Evolutionary conservation across 2,113 vertebrate genomes (phyloP).

Genomic region (Phylloscopus trochiloides): DNA sequence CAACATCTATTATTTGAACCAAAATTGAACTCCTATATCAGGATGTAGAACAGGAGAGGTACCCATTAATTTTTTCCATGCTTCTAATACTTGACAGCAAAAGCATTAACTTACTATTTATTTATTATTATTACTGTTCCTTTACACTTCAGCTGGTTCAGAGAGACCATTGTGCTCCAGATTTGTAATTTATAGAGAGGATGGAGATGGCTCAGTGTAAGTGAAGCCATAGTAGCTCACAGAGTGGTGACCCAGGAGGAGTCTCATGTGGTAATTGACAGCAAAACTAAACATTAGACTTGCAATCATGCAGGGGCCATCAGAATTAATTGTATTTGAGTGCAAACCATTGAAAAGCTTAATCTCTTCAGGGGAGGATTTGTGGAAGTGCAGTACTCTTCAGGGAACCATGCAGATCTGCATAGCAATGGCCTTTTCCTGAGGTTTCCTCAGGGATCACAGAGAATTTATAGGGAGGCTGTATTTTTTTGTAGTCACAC

Average conservation of each 20-base stretch:
- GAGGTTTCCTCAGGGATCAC: slow-evolving; percentile 11
- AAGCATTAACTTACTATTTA: background rate
- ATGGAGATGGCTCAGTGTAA: background rate
- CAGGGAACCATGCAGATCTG: background rate
- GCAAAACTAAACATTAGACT: background rate
- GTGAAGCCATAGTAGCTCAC: background rate
- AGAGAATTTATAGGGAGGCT: slow-evolving; percentile 19
- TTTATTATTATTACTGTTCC: background rate
- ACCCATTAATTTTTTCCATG: background rate
- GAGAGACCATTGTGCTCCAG: background rate
- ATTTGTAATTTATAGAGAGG: background rate
- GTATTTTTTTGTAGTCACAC: background rate
- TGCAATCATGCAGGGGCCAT: background rate
- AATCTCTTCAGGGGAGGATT: slow-evolving; percentile 34
- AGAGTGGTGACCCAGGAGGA: background rate
- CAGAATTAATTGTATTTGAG: slow-evolving; percentile 47
- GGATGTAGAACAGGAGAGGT: background rate
- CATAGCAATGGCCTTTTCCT: slow-evolving; percentile 27
- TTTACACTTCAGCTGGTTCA: background rate
- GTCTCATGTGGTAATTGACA: background rate
- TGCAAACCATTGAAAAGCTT: slow-evolving; percentile 26
- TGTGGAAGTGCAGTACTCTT: background rate
- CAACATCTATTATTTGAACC: background rate
- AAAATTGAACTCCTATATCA: background rate
- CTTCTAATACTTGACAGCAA: background rate